A percentile compares a stretch with the other conserved stretches of the same genome.
Conservation (phyloP, 1,140 invertebrate genomes). For the Lordiphosa collinella region DNA sequence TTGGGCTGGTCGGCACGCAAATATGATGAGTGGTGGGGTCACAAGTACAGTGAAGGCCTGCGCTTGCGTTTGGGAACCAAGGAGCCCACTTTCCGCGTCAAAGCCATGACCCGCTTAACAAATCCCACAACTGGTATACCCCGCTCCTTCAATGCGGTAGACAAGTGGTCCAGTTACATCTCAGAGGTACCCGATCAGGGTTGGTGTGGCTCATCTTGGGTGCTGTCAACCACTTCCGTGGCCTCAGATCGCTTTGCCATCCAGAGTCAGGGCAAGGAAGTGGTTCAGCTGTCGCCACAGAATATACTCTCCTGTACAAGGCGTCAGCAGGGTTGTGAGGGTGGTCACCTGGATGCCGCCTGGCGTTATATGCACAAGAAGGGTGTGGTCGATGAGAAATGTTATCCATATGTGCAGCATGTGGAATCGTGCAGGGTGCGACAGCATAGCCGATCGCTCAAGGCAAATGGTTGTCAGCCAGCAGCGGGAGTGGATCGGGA, state of each 20-base stretch:
- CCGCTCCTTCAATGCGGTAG: slow-evolving; percentile 86
- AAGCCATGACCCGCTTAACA: slow-evolving; percentile 86
- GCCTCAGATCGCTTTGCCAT: slow-evolving; percentile 90
- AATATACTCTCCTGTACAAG: slow-evolving; percentile 92
- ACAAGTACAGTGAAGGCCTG: slow-evolving; percentile 89
- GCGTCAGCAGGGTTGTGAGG: slow-evolving; percentile 89
- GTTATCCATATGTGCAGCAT: slow-evolving; percentile 89
- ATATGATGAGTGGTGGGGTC: slow-evolving; percentile 91
- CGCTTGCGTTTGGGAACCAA: slow-evolving; percentile 85
- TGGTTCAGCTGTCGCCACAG: slow-evolving; percentile 88
- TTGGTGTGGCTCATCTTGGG: slow-evolving; percentile 96
- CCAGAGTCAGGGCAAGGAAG: slow-evolving; percentile 88
- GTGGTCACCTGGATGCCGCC: slow-evolving; percentile 93
- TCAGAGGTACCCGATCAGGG: slow-evolving; percentile 90
- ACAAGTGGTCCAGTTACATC: slow-evolving; percentile 86
- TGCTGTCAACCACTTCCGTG: slow-evolving; percentile 90
- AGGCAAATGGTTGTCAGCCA: slow-evolving; percentile 81
- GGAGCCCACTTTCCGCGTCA: slow-evolving; percentile 82
- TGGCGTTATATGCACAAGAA: slow-evolving; percentile 92
- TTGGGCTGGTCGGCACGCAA: slow-evolving; percentile 89
- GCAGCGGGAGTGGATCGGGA: slow-evolving; percentile 80
- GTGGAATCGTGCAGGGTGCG: slow-evolving; percentile 82
- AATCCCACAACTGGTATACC: slow-evolving; percentile 82
- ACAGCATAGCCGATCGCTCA: slow-evolving; percentile 80
- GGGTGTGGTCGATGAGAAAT: slow-evolving; percentile 89